Percentiles rank a stretch among this genome's conserved stretches.
Evolutionary conservation across 1,140 invertebrate species (phyloP).

Genomic region (Colletes latitarsis): DNA sequence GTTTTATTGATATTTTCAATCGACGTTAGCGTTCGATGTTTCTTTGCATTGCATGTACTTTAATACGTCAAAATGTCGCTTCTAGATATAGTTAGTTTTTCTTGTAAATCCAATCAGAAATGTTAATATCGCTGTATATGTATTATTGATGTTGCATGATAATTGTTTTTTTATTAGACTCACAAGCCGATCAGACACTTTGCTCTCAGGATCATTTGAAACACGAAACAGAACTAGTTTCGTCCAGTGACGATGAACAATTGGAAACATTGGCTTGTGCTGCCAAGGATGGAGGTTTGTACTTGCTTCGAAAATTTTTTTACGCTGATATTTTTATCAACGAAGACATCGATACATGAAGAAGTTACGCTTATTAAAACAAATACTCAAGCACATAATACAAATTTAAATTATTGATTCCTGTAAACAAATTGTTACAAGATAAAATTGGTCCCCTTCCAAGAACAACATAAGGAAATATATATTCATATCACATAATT

Average conservation of each 20-base stretch:
- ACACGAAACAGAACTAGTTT: slow-evolving; percentile 65
- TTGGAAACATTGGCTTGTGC: slow-evolving; percentile 74
- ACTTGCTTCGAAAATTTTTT: slow-evolving; percentile 3
- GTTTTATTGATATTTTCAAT: not conserved
- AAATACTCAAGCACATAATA: no score
- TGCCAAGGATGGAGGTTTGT: slow-evolving; percentile 75
- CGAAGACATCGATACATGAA: not conserved
- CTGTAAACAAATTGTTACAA: no score
- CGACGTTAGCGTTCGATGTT: not conserved
- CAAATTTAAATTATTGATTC: no score
- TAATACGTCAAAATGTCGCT: not conserved
- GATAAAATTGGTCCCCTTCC: no score
- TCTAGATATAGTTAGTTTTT: not conserved
- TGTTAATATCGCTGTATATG: not conserved
- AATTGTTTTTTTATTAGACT: slow-evolving; percentile 68
- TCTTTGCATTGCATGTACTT: not conserved
- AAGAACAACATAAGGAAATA: no score
- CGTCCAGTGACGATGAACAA: slow-evolving; percentile 78
- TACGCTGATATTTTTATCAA: not conserved
- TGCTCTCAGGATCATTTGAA: slow-evolving; percentile 61
- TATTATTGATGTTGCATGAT: slow-evolving; percentile 66
- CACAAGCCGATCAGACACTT: slow-evolving; percentile 63
- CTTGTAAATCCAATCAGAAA: not conserved
- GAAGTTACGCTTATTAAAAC: not conserved
- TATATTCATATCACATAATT: no score